Percentiles rank a stretch among this genome's conserved stretches.
Evolutionary conservation across 2,113 vertebrate genomes (phyloP).

Genomic region (Vireo altiloquus): DNA sequence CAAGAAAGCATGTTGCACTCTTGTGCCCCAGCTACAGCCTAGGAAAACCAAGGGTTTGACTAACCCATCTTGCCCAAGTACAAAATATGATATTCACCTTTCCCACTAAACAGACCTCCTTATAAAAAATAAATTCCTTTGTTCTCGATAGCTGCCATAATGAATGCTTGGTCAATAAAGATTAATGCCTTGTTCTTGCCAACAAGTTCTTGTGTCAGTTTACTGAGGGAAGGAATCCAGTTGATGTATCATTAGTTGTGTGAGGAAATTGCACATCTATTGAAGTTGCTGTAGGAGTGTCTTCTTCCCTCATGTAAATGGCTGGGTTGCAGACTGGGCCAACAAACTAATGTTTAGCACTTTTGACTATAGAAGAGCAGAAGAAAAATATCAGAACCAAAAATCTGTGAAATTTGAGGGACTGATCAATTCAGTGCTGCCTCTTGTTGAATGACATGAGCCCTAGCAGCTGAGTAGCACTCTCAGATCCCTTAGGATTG

Average conservation of each 20-base stretch:
- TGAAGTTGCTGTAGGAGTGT: constrained; percentile 14
- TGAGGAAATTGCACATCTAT: not conserved
- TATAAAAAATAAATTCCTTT: constrained; percentile 21
- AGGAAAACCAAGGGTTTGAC: not conserved
- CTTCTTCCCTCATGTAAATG: not conserved
- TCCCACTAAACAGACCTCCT: not conserved
- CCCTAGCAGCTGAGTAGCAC: not conserved
- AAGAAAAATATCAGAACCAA: not conserved
- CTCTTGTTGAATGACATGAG: not conserved
- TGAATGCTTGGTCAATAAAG: not conserved
- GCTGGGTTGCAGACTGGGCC: not conserved
- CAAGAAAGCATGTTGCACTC: not conserved
- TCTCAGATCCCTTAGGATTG: not conserved
- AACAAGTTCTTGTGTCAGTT: not conserved
- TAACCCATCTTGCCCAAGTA: not conserved
- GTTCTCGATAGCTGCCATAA: not conserved
- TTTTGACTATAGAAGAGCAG: not conserved
- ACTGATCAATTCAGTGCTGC: not conserved
- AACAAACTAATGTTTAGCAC: not conserved
- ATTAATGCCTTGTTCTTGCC: not conserved
- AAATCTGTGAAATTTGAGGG: not conserved
- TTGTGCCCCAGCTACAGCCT: not conserved
- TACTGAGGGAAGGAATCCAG: not conserved
- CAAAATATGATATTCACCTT: not conserved
- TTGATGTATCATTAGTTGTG: not conserved